A percentile compares a stretch with the other conserved stretches of the same genome.
These are phyloP conservation scores for Epinephelus cyanopodus DNA, from an alignment of 2,113 vertebrate genomes.

Conservation along the genomic window DNA sequence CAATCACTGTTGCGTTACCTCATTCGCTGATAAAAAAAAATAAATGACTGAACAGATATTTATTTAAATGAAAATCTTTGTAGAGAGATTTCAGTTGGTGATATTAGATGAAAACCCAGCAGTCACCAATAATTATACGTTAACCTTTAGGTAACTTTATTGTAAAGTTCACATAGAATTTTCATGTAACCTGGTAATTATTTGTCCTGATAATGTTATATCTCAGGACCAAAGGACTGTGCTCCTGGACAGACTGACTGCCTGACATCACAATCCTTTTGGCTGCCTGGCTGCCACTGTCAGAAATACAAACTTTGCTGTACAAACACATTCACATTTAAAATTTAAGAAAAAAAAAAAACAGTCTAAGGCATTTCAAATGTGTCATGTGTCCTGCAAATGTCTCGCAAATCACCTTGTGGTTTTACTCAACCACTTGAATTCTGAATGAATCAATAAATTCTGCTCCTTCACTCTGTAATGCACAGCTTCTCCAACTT, in stretches of 20 bases:
- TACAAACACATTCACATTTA: background rate
- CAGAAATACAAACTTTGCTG: background rate
- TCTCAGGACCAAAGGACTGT: background rate
- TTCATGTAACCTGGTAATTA: background rate
- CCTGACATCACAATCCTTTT: background rate
- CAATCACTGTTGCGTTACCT: no score
- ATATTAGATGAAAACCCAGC: background rate
- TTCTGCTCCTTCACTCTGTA: background rate
- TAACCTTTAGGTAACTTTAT: background rate
- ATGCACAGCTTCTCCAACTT: background rate
- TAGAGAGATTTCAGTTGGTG: background rate
- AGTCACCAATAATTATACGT: background rate
- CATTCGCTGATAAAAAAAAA: no score
- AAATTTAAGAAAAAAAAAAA: no score
- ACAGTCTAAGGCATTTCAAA: background rate
- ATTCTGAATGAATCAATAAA: background rate
- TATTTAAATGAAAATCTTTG: no score
- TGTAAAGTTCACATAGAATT: background rate
- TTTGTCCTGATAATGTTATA: background rate
- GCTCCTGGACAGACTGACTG: background rate
- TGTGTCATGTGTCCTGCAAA: background rate
- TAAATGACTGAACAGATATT: no score
- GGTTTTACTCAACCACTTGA: background rate
- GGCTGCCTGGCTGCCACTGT: background rate
- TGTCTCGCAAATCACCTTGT: constrained; percentile 8